phyloP scores from a whole-genome alignment of 2,888 invertebrate genomes.

The Morpho achilles region DNA sequence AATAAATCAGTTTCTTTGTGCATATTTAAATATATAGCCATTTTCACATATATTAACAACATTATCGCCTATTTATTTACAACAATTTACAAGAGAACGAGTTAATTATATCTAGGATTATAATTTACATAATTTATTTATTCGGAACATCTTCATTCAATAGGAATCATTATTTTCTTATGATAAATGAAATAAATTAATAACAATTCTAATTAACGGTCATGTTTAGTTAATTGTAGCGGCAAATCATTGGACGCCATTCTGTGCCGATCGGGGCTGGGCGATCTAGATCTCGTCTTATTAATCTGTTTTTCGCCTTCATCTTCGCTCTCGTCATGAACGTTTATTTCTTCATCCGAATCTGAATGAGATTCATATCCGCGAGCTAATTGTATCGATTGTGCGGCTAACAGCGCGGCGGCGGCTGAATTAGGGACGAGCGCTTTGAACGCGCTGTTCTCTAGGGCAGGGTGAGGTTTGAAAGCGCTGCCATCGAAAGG shows the following conservation, averaged over 20 bases:
- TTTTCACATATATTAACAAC: slow-evolving; percentile 57
- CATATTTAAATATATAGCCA: slow-evolving; percentile 49
- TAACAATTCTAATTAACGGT: slow-evolving; percentile 71
- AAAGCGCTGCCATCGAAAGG: slow-evolving; percentile 59
- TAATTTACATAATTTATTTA: slow-evolving; percentile 54
- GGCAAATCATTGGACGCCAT: slow-evolving; percentile 75
- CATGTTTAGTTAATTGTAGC: slow-evolving; percentile 85
- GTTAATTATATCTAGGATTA: slow-evolving; percentile 39
- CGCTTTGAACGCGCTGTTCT: slow-evolving; percentile 92
- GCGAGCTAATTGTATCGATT: slow-evolving; percentile 66
- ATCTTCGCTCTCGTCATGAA: slow-evolving; percentile 87
- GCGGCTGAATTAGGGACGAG: slow-evolving; percentile 83
- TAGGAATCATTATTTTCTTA: slow-evolving; percentile 57
- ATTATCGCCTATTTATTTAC: slow-evolving; percentile 62
- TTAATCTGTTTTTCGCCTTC: slow-evolving; percentile 71
- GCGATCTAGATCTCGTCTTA: slow-evolving; percentile 66
- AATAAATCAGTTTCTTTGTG: slow-evolving; percentile 49
- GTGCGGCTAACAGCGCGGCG: slow-evolving; percentile 76
- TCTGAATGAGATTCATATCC: slow-evolving; percentile 78
- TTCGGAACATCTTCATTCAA: slow-evolving; percentile 57
- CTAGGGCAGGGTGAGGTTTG: slow-evolving; percentile 78
- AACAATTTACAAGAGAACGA: slow-evolving; percentile 62
- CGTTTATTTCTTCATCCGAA: slow-evolving; percentile 91
- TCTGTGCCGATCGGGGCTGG: slow-evolving; percentile 60
- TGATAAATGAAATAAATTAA: slow-evolving; percentile 50